These are phyloP conservation scores for Drosophila kuntzei DNA, from an alignment of 2,888 invertebrate species.

Conservation along the genomic window DNA sequence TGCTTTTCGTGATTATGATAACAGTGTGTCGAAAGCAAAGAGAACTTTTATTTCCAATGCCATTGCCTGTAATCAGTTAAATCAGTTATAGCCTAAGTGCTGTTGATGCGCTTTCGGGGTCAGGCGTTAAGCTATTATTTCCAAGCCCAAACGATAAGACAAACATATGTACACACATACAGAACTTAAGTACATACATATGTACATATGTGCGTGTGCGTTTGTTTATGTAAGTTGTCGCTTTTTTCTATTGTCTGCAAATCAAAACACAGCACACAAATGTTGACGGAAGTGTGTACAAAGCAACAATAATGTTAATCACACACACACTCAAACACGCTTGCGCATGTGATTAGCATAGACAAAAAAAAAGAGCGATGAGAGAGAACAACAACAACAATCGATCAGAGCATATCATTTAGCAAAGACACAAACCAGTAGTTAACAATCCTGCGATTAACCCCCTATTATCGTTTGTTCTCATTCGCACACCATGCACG, in stretches of 20 bases:
- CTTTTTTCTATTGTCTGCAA: conserved; percentile 30
- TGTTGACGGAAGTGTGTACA: conserved; percentile 56
- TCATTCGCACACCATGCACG: neutral
- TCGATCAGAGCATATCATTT: conserved; percentile 7
- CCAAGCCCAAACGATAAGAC: conserved; percentile 30
- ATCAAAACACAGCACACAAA: conserved; percentile 39
- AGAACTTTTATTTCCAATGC: neutral
- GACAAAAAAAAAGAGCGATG: neutral
- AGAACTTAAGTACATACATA: neutral
- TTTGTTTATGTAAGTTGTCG: conserved; percentile 50
- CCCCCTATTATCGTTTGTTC: neutral
- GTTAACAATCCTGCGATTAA: conserved; percentile 17
- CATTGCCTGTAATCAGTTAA: conserved; percentile 47
- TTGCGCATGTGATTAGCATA: conserved; percentile 26
- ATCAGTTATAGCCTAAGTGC: conserved; percentile 21
- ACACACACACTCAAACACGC: conserved; percentile 9
- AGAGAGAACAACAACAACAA: conserved; percentile 10
- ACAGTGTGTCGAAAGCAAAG: neutral
- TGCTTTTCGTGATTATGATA: conserved; percentile 19
- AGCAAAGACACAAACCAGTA: conserved; percentile 28
- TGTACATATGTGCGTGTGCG: neutral
- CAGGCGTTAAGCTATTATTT: conserved; percentile 41
- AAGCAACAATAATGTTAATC: conserved; percentile 31
- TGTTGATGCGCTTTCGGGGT: conserved; percentile 48
- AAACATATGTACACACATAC: conserved; percentile 8